Conservation (phyloP, 2,888 invertebrate genomes). For the Chelonus formosanus region DNA sequence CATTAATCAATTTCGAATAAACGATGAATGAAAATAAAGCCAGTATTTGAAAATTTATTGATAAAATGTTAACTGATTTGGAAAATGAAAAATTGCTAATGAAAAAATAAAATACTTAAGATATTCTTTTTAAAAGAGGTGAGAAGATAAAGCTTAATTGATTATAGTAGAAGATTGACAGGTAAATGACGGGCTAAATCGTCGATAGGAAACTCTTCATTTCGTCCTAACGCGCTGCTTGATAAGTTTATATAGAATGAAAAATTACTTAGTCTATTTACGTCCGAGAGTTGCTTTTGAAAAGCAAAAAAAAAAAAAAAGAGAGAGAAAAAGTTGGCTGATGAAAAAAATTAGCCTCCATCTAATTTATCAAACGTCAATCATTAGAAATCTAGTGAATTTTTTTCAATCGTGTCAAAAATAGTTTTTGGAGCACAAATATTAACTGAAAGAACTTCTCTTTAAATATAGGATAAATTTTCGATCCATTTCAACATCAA, state of each 20-base stretch:
- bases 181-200: conserved; percentile 1
- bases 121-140: neutral
- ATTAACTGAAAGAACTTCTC: neutral
- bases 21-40: neutral
- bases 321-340: neutral
- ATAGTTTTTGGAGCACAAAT: neutral
- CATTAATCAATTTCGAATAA: neutral
- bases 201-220: conserved; percentile 7
- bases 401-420: neutral
- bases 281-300: conserved; percentile 12
- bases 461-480: neutral
- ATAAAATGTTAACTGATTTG: too few relatives aligned
- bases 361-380: conserved; percentile 24
- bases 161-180: conserved; percentile 8
- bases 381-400: conserved; percentile 6
- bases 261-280: conserved; percentile 28
- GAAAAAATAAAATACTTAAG: too few relatives aligned
- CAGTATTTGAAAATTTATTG: too few relatives aligned
- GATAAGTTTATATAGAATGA: conserved; percentile 15
- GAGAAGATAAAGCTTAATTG: conserved; percentile 7
- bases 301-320: conserved; percentile 14
- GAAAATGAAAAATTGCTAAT: too few relatives aligned
- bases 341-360: neutral
- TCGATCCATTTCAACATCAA: conserved; percentile 3
- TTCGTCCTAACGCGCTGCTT: conserved; percentile 1